phyloP scores from a whole-genome alignment of 2,888 invertebrate genomes.

The Pseudeuparius sepicola region DNA sequence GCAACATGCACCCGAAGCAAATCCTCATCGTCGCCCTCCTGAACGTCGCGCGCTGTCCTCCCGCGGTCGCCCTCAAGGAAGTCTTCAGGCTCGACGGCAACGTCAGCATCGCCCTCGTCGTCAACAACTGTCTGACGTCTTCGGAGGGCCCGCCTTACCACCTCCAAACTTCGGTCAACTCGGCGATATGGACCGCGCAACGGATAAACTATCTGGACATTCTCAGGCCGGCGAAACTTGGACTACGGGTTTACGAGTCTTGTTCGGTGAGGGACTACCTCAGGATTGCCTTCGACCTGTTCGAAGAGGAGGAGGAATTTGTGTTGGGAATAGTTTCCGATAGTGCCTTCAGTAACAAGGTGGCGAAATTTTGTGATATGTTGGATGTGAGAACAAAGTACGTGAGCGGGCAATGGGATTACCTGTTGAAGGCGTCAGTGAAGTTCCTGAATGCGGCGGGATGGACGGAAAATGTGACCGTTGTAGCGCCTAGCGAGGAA shows the following conservation, averaged over 20 bases:
- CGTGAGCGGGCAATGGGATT: slow-evolving; percentile 21
- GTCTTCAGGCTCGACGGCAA: slow-evolving; percentile 28
- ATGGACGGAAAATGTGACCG: slow-evolving; percentile 33
- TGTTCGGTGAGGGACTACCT: slow-evolving; percentile 30
- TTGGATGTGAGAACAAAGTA: slow-evolving; percentile 27
- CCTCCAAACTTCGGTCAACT: slow-evolving; percentile 29
- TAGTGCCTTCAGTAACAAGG: no score
- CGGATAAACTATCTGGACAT: slow-evolving; percentile 31
- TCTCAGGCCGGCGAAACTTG: slow-evolving; percentile 27
- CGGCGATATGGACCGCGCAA: slow-evolving; percentile 33
- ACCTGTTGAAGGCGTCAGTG: slow-evolving; percentile 29
- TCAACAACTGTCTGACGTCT: slow-evolving; percentile 27
- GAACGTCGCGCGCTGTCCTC: no score
- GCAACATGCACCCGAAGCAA: slow-evolving; percentile 16
- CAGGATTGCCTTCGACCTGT: slow-evolving; percentile 30
- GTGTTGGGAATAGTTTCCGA: no score
- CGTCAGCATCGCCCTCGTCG: slow-evolving; percentile 30
- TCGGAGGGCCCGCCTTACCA: slow-evolving; percentile 18
- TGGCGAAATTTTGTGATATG: slow-evolving; percentile 28
- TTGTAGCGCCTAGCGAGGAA: slow-evolving; percentile 29
- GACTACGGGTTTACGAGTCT: slow-evolving; percentile 30
- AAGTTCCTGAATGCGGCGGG: slow-evolving; percentile 29
- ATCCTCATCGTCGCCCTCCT: slow-evolving; percentile 13
- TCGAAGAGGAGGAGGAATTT: no score
- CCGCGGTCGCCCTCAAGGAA: slow-evolving; percentile 16